A percentile compares a stretch with the other conserved stretches of the same genome.
phyloP scores from a whole-genome alignment of 2,797 vertebrate species.

The Oceanodroma leucorhoa region DNA sequence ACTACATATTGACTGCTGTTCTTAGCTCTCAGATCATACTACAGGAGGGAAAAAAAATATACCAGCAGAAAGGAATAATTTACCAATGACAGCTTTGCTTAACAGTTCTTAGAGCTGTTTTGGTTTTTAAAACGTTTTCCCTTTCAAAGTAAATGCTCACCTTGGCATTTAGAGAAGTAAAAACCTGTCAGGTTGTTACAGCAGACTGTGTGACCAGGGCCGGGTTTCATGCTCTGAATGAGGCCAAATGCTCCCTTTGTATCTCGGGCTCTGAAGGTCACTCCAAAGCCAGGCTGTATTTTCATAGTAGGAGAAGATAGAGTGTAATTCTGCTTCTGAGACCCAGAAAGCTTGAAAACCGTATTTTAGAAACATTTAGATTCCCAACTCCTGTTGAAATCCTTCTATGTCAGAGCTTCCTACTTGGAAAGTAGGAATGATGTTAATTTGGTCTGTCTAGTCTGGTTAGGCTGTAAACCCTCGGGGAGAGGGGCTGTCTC shows the following conservation, averaged over 20 bases:
- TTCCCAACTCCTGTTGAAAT: background rate
- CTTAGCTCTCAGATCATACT: slow-evolving; percentile 45
- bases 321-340: slow-evolving; percentile 26
- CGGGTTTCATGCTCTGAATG: background rate
- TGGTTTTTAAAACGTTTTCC: slow-evolving; percentile 45
- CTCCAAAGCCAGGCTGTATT: slow-evolving; percentile 20
- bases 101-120: slow-evolving; percentile 28
- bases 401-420: background rate
- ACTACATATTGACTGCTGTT: slow-evolving; percentile 61
- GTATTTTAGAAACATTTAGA: background rate
- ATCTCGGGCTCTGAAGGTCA: slow-evolving; percentile 4
- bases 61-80: slow-evolving; percentile 54
- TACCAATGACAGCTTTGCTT: slow-evolving; percentile 39
- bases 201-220: background rate
- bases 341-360: background rate
- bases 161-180: slow-evolving; percentile 27
- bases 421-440: background rate
- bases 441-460: background rate
- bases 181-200: background rate
- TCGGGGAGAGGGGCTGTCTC: background rate
- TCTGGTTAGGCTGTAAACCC: background rate
- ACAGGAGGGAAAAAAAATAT: slow-evolving; percentile 13
- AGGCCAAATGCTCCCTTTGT: slow-evolving; percentile 32
- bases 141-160: slow-evolving; percentile 46
- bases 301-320: slow-evolving; percentile 2